These are phyloP conservation scores for Paradisaea rubra DNA, from an alignment of 2,113 vertebrate genomes.

Conservation along the genomic window DNA sequence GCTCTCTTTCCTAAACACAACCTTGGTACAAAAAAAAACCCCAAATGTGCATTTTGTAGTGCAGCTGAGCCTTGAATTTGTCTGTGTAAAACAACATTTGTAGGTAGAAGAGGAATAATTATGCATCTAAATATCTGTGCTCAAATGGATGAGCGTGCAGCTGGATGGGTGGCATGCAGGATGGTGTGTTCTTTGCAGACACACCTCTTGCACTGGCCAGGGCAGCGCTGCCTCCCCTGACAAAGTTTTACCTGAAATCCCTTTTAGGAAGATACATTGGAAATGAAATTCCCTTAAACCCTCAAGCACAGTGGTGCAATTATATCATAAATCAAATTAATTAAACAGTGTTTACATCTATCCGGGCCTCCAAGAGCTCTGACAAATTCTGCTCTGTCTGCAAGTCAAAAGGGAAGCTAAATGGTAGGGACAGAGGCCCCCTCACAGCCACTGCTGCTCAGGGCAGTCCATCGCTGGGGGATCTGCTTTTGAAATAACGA, in stretches of 20 bases:
- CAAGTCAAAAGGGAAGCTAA: background rate
- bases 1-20: background rate
- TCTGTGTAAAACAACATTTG: background rate
- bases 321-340: constrained; percentile 45
- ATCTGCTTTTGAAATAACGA: background rate
- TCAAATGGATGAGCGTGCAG: background rate
- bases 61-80: background rate
- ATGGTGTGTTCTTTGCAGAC: background rate
- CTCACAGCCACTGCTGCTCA: background rate
- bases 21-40: background rate
- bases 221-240: background rate
- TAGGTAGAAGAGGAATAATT: background rate
- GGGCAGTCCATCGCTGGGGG: accelerated
- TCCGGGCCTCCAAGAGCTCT: background rate
- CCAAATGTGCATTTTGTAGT: background rate
- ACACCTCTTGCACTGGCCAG: background rate
- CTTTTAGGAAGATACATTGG: background rate
- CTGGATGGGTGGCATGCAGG: background rate
- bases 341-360: constrained; percentile 12
- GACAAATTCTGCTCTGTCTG: background rate
- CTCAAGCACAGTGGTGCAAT: constrained; percentile 9
- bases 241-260: background rate
- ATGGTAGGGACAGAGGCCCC: background rate
- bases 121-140: background rate
- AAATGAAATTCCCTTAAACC: constrained; percentile 1